Evolutionary conservation across 2,797 vertebrate species (phyloP).

Genomic region (Oreochromis grahami): DNA sequence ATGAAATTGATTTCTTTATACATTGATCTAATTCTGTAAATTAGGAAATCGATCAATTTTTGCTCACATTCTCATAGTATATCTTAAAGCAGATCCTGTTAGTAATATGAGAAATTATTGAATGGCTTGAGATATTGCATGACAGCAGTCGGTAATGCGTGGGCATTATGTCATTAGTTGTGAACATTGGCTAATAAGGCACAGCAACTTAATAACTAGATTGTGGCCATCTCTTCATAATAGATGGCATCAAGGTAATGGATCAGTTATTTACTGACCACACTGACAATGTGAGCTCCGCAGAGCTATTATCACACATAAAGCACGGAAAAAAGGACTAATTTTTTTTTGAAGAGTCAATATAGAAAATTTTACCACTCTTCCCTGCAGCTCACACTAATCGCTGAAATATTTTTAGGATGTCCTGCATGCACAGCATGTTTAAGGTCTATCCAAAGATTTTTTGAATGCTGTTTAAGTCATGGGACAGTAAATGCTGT

Average conservation of each 20-base stretch:
- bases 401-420: not conserved
- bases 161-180: not conserved
- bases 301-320: not conserved
- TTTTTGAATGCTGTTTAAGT: not conserved
- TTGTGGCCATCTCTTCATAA: not conserved
- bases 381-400: not conserved
- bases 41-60: conserved; percentile 25
- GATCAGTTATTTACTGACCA: not conserved
- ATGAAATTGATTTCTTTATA: conserved; percentile 15
- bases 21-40: conserved; percentile 38
- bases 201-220: not conserved
- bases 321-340: not conserved
- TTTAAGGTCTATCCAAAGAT: not conserved
- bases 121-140: not conserved
- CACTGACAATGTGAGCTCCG: not conserved
- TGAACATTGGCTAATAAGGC: not conserved
- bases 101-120: not conserved
- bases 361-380: not conserved
- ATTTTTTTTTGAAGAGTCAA: not conserved
- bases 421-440: not conserved
- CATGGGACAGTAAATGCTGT: not conserved
- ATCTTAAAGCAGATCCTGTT: not conserved
- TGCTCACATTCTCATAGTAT: conserved; percentile 10
- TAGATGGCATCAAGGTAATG: not conserved
- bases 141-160: not conserved